Evolutionary conservation across 2,113 vertebrate species (phyloP), one percentile per base, ranked within the genome.

Genomic region (Perca flavescens): DNA sequence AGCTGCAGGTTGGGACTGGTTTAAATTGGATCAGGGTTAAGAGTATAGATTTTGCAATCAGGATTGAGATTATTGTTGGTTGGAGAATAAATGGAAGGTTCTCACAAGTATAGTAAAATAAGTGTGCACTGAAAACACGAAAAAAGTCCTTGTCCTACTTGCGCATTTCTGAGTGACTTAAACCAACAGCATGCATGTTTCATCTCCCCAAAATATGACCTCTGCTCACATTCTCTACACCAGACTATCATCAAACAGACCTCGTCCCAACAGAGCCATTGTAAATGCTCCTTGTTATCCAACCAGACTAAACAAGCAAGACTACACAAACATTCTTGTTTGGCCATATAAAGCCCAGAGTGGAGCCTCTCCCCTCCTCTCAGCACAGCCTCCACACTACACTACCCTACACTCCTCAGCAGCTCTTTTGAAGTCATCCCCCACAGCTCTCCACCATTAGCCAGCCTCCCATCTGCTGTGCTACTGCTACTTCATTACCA

Each of bases 351-450:
- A 89, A 65, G 17, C 61, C 46, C 60, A 15, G 49, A 74, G 64
- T 36, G 43, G 68, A 74, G 70, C 22, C 79, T n/a, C 36, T 40
- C 61, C 49, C 53, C 63, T 52, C 85, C 68, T 62, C 76, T 65
- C 68, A 11, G 31, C 25, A 25, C 68, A 53, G 52, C 84, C 76
- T 86, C 56, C 70, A 36, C 87, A 47, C 56, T 17, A 17, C 46
- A 43, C 56, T 17, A 17, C 46, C 25, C 77, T n/a, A 3, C 65
- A 25, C 77, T 77, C 43, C 80, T 82, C 80, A 64, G 67, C 74
- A 67, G 71, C 65, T 76, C 78, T 74, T 90, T 92, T 91, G 83
- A 88, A 86, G 78, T 89, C 61, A 17, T 49, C 75, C 84, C 85
- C 82, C 58, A 43, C 81, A 80, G 79, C 74, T 70, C 79, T 85